Conservation (phyloP, 2,113 vertebrate species). For the Larimichthys crocea region DNA sequence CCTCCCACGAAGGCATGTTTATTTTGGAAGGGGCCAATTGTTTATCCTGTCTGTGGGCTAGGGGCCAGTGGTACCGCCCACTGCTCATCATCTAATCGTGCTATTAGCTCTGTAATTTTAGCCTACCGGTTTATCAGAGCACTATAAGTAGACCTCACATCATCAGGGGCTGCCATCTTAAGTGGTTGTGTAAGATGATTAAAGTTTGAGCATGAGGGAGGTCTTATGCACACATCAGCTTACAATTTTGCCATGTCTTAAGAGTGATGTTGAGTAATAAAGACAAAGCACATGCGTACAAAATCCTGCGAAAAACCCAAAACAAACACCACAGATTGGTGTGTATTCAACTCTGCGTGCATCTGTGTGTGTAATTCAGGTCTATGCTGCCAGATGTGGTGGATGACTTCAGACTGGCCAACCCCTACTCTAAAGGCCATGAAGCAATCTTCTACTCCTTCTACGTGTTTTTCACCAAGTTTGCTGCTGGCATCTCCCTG, state of each 20-base stretch:
- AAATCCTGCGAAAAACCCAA: slow-evolving; percentile 7
- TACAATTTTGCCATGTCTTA: neutral
- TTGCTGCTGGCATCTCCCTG: slow-evolving; percentile 90
- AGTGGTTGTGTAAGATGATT: slow-evolving; percentile 35
- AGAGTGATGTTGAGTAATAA: slow-evolving; percentile 7
- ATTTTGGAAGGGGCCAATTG: slow-evolving; percentile 67
- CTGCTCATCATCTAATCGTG: slow-evolving; percentile 69
- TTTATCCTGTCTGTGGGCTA: slow-evolving; percentile 56
- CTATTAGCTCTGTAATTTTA: slow-evolving; percentile 76
- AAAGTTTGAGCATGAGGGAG: slow-evolving; percentile 8
- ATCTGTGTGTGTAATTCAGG: slow-evolving; percentile 79
- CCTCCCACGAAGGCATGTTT: slow-evolving; percentile 59
- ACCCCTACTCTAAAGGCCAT: slow-evolving; percentile 87
- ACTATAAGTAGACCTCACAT: slow-evolving; percentile 47
- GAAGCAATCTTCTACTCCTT: slow-evolving; percentile 99
- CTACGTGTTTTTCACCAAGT: slow-evolving; percentile 96
- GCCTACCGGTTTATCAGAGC: slow-evolving; percentile 39
- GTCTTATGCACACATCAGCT: neutral
- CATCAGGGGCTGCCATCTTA: slow-evolving; percentile 16
- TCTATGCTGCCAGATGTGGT: slow-evolving; percentile 98
- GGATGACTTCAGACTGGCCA: slow-evolving; percentile 91
- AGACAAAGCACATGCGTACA: neutral
- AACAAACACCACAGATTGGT: neutral
- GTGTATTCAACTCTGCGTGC: neutral
- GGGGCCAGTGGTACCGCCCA: slow-evolving; percentile 11